These are phyloP conservation scores for Seira ritae DNA, from an alignment of 2,888 invertebrate genomes.

Conservation along the genomic window DNA sequence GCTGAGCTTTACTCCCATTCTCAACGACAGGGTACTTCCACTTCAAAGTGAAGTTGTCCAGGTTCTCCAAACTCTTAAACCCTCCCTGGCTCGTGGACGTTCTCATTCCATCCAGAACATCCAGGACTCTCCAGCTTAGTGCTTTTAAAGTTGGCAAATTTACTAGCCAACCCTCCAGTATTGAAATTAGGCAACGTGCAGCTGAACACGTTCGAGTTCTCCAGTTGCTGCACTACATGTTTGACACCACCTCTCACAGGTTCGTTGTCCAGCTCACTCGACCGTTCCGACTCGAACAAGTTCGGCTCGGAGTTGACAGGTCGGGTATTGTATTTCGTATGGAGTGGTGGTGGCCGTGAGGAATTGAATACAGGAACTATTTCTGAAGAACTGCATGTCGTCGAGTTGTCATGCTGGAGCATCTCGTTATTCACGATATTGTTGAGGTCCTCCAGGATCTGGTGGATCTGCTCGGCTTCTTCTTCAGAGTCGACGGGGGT, in stretches of 20 bases:
- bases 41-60: conserved; percentile 70
- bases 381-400: neutral
- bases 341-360: neutral
- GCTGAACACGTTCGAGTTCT: conserved; percentile 42
- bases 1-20: neutral
- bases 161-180: conserved; percentile 70
- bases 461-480: conserved; percentile 73
- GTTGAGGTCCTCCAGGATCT: conserved; percentile 72
- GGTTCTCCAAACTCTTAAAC: conserved; percentile 37
- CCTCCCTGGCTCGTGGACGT: conserved; percentile 30
- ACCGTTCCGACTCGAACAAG: conserved; percentile 23
- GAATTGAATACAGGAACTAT: conserved; percentile 33
- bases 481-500: conserved; percentile 72
- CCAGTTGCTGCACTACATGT: conserved; percentile 70
- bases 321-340: neutral
- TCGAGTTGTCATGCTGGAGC: conserved; percentile 42
- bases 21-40: conserved; percentile 68
- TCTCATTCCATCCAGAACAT: conserved; percentile 48
- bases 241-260: conserved; percentile 52
- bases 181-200: conserved; percentile 70
- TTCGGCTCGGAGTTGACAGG: conserved; percentile 38
- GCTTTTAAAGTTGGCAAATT: conserved; percentile 72
- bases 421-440: conserved; percentile 73
- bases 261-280: neutral
- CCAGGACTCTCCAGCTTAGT: conserved; percentile 68